Evolutionary conservation across 2,113 vertebrate species (phyloP), one percentile per base, ranked within the genome.

Genomic region (Corapipo altera): DNA sequence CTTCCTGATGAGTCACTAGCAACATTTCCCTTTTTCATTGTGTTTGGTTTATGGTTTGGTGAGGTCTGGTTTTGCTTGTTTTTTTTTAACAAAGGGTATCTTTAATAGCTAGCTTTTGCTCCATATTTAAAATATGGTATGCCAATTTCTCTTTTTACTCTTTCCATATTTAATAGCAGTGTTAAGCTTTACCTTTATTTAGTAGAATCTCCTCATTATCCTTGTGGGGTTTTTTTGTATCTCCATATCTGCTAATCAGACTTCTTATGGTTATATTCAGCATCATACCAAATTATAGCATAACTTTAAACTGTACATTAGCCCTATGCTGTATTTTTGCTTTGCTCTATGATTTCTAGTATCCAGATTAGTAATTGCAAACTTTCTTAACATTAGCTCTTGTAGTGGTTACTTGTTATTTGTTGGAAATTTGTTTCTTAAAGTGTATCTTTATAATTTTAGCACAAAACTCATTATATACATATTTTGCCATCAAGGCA

Each of bases 401-500:
- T 82, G 27, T 64, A 78, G 57, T 24, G 87, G 62, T 64, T 95
- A 72, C 54, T 91, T 86, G 48, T 82, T 96, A 82, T 74, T 96
- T 95, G 72, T 77, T 91, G 52, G 10, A 91, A 95, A 95, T 91
- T 82, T 87, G 77, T 91, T 96, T 85, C 81, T 89, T 92, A 95
- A 95, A 75, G 49, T 67, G 37, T 70, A 54, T 78, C 73, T 89
- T 89, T 58, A 90, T 91, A 93, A 93, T 91, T 93, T 92, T 85
- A 89, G 89, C 87, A 65, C 70, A 96, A 85, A 95, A 82, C 89
- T 96, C 94, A 91, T 97, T 97, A 96, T 89, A 94, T 93, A 82
- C 15, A 8, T 78, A 91, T 97, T 97, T 94, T 96, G 96, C 94
- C 91, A 93, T 77, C 87, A 94, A 95, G 91, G 95, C 93, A 96